phyloP scores from a whole-genome alignment of 2,888 invertebrate genomes.

The Apamea anceps region DNA sequence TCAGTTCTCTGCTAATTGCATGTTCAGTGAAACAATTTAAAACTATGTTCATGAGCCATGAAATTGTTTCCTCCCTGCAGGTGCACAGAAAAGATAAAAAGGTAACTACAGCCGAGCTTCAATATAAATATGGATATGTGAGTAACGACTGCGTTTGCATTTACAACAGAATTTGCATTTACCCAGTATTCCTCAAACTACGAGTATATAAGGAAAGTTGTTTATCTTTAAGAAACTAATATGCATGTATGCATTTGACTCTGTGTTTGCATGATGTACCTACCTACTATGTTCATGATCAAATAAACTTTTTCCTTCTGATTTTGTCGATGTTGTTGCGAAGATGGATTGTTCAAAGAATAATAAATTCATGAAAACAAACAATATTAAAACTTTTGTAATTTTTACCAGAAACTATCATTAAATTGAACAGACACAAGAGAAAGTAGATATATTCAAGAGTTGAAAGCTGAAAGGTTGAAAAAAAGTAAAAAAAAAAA shows the following conservation, averaged over 20 bases:
- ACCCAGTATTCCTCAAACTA: conserved; percentile 18
- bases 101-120: conserved; percentile 81
- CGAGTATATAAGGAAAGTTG: background rate
- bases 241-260: conserved; percentile 31
- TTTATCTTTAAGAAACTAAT: conserved; percentile 12
- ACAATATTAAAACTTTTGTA: background rate
- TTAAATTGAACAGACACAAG: background rate
- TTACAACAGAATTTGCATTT: conserved; percentile 24
- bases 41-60: conserved; percentile 68
- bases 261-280: conserved; percentile 25
- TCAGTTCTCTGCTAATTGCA: conserved; percentile 49
- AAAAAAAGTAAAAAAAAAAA: background rate
- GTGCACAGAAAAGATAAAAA: conserved; percentile 86
- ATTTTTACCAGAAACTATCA: background rate
- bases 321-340: background rate
- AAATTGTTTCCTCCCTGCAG: conserved; percentile 80
- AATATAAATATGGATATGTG: conserved; percentile 75
- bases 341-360: conserved; percentile 1
- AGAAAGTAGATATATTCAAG: background rate
- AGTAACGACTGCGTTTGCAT: conserved; percentile 72
- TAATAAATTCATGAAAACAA: background rate
- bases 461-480: background rate
- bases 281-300: background rate
- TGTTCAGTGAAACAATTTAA: conserved; percentile 51
- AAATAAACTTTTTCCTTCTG: background rate